Percentiles rank a stretch among this genome's conserved stretches.
These are phyloP conservation scores for Anastrepha obliqua DNA, from an alignment of 1,140 invertebrate species.

Conservation along the genomic window DNA sequence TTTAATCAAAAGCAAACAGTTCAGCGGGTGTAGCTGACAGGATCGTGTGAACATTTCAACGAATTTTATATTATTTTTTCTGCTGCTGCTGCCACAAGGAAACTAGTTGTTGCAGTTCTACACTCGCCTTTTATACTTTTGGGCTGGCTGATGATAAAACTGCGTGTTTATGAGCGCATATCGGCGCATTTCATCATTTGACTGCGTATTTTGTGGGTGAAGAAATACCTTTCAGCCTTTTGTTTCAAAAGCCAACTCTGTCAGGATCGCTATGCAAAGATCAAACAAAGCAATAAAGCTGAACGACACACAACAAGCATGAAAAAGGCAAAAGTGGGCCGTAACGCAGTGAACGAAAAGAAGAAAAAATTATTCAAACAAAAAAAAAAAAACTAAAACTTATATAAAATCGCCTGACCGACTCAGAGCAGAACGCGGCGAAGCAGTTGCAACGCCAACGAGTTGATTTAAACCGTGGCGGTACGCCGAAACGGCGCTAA, in stretches of 20 bases:
- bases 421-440: background rate
- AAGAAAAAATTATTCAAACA: background rate
- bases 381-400: background rate
- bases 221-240: slow-evolving; percentile 17
- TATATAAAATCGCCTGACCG: slow-evolving; percentile 28
- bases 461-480: slow-evolving; percentile 48
- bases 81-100: background rate
- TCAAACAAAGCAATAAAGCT: background rate
- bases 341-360: slow-evolving; percentile 37
- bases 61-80: slow-evolving; percentile 1
- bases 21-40: slow-evolving; percentile 51
- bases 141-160: slow-evolving; percentile 54
- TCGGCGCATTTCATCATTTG: slow-evolving; percentile 56
- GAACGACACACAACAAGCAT: slow-evolving; percentile 17
- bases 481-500: slow-evolving; percentile 44
- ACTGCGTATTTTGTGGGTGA: slow-evolving; percentile 53
- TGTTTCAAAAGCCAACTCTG: background rate
- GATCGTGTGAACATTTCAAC: slow-evolving; percentile 58
- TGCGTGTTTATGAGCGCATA: slow-evolving; percentile 55
- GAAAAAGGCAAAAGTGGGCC: slow-evolving; percentile 50
- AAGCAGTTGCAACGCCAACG: slow-evolving; percentile 8
- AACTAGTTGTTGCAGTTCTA: background rate
- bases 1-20: slow-evolving; percentile 12
- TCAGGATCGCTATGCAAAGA: slow-evolving; percentile 22
- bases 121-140: slow-evolving; percentile 1